Evolutionary conservation across 2,888 invertebrate genomes (phyloP).

Genomic region (Adelphocoris suturalis): DNA sequence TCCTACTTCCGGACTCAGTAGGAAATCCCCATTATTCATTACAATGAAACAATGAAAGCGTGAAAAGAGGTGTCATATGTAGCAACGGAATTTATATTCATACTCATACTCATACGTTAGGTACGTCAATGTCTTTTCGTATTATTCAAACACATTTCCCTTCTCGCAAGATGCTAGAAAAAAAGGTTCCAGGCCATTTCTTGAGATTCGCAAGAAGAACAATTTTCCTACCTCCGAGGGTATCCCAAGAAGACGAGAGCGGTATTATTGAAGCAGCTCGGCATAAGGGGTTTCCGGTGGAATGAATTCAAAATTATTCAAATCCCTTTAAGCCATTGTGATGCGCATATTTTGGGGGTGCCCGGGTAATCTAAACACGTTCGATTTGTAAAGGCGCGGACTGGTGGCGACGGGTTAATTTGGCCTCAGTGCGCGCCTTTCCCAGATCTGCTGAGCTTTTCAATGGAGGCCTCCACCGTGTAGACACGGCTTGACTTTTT

Average conservation of each 20-base stretch:
- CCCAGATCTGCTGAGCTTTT: not conserved
- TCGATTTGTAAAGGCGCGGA: conserved; percentile 21
- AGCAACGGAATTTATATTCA: no score
- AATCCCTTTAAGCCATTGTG: conserved; percentile 26
- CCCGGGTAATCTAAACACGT: not conserved
- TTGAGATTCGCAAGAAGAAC: not conserved
- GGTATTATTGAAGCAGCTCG: not conserved
- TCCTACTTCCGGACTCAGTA: no score
- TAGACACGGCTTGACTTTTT: no score
- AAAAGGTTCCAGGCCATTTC: no score
- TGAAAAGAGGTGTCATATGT: no score
- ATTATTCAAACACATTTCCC: no score
- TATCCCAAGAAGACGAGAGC: not conserved
- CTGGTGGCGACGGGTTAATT: conserved; percentile 20
- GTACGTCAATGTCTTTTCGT: no score
- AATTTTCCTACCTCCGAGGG: not conserved
- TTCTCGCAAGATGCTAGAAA: no score
- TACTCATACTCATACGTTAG: no score
- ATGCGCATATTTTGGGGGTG: not conserved
- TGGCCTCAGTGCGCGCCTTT: not conserved
- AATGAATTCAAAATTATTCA: conserved; percentile 42
- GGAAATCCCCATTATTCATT: no score
- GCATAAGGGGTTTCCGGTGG: not conserved
- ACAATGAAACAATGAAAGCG: no score
- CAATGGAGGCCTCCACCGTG: not conserved